Base-by-base conservation (phyloP, 1,140 invertebrate species). In the Cephus cinctus region DNA sequence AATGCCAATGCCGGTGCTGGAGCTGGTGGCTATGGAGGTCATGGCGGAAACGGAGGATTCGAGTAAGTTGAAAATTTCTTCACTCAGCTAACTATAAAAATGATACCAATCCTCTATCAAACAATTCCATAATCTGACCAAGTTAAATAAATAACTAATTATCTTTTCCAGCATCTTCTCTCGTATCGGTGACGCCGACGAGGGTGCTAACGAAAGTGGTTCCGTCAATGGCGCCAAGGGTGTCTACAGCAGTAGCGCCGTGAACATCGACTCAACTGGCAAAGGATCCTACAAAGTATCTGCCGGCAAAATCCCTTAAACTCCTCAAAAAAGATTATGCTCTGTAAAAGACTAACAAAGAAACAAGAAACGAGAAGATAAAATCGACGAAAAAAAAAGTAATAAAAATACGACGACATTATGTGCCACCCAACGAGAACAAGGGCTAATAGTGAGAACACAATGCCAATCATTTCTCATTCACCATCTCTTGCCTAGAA, bases 221-320 rank as follows among this genome's bases (percentile, higher is more conserved):
- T 59, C 40, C 5, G 56, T 71, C 15, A 51, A 53, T 4, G 59
- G 57, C 16, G 72, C 64, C 0, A 73, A 76, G 40, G 73, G 73
- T 9, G 70, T 75, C 20, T 74, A 65, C 47, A 76, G 73, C 46
- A 67, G 59, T 38, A 73, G 70, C 20, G 59, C 63, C 5, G 43
- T 65, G 0, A 62, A 47, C 4, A 57, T 74, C 34, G 71, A 73
- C 20, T 57, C 56, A 0, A 56, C 19, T 12, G 73, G 73, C 16
- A 74, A 75, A 50, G 73, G 72, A 50, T 61, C 63, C 20, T 75
- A 71, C 35, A 57, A 63, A 9, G 70, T 74, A 0, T 54, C 64
- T 35, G 71, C 73, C 2, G 73, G 73, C 22, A 75, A 75, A 59
- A 58, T 74, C 1, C 12, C 22, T 27, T 62, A 51, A 51, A 8